phyloP scores from a whole-genome alignment of 2,888 invertebrate genomes.

The Archaeoteleia sp. region DNA sequence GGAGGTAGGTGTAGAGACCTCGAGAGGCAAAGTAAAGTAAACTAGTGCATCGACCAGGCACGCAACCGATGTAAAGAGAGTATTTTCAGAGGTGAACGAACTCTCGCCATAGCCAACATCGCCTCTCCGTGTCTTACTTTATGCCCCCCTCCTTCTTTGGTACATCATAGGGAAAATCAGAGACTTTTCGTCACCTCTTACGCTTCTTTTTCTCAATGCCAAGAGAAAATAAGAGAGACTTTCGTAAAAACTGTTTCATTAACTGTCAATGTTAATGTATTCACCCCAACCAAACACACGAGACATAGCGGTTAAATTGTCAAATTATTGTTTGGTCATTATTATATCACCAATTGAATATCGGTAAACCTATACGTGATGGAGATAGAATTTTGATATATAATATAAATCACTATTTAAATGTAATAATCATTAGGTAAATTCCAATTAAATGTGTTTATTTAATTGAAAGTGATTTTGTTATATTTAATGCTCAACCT shows the following conservation, averaged over 20 bases:
- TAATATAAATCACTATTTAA: too few relatives aligned
- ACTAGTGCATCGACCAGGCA: constrained; percentile 63
- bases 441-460: too few relatives aligned
- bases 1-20: constrained; percentile 44
- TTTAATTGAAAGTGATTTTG: too few relatives aligned
- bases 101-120: constrained; percentile 56
- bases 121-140: constrained; percentile 55
- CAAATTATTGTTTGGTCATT: too few relatives aligned
- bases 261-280: too few relatives aligned
- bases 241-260: constrained; percentile 1
- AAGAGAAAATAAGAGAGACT: constrained; percentile 33
- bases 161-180: constrained; percentile 51
- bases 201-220: constrained; percentile 34
- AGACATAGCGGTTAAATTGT: too few relatives aligned
- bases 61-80: constrained; percentile 70
- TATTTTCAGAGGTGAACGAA: constrained; percentile 73
- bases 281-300: too few relatives aligned
- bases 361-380: too few relatives aligned
- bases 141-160: constrained; percentile 43
- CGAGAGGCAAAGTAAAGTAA: constrained; percentile 52
- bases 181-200: constrained; percentile 50
- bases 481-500: too few relatives aligned
- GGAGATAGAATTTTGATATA: too few relatives aligned
- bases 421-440: too few relatives aligned
- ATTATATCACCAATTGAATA: too few relatives aligned